Base-by-base conservation (phyloP, 2,888 invertebrate species). In the Eupeodes latifasciatus region DNA sequence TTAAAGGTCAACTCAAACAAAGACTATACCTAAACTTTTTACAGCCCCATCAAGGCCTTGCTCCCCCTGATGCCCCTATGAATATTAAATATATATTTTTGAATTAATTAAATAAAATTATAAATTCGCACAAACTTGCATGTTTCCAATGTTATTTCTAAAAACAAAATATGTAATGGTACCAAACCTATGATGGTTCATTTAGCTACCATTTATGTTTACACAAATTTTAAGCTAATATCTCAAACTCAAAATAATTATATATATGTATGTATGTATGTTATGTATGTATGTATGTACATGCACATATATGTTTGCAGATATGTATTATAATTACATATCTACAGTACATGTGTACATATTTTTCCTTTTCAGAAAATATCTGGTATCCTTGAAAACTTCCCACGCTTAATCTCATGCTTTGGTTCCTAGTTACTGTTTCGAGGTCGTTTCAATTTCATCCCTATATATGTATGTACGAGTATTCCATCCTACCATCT, bases 201-300 rank as follows among this genome's bases (percentile, higher is more conserved):
- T 72, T 19, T 59, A 16, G 10, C 47, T 34, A 47, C 10, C 62
- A 55, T 34, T 62, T 36, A 72, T 14, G 49, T 74, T 16, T 78
- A 59, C 34, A 83, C 44, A 59, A 72, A 53, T 78, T 74, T 78
- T 66, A 84, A 74, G 74, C 53, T 44, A 47, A 61, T 66, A 62
- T 51, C 71, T 82, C 82, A 64, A 19, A 57, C 40, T 47, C 9
- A 40, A 40, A 40, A 40, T 27, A 27, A 27, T 27, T 27, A 27
- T 27, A 27, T 27, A 27, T 2, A 3, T 27, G 27, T 27, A 27
- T 19, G 19, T 19, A 19, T 19, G 19, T 27, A 27, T 27, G 27
- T 27, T 2, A 3, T 2, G 2, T 2, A 27, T 19, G 19, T 19
- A 19, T 19, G 19, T 2, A 27, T 27, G 2, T 27, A 27, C 27